Percentiles rank a stretch among this genome's conserved stretches.
Conservation (phyloP, 2,888 invertebrate species). For the Liopterus haemorrhoidalis region DNA sequence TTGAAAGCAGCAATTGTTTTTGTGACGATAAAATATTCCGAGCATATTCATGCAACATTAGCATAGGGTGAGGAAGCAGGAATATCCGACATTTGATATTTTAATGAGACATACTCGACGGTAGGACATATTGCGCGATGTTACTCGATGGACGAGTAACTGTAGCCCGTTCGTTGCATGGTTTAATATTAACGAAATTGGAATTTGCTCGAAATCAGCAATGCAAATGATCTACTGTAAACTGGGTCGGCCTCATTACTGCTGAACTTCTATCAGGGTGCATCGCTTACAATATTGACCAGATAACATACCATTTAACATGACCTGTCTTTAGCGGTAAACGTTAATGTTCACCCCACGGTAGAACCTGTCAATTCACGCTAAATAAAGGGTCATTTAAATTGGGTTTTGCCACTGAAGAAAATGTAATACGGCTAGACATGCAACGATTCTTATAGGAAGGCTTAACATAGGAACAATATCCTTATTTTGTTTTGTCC, state of each 20-base stretch:
- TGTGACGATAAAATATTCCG: no score
- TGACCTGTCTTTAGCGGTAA: not conserved
- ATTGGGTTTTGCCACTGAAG: not conserved
- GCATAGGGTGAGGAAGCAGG: not conserved
- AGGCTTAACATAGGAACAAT: no score
- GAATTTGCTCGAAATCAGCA: conserved; percentile 10
- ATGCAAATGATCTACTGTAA: conserved; percentile 8
- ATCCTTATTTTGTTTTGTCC: no score
- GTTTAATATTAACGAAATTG: conserved; percentile 10
- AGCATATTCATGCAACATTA: not conserved
- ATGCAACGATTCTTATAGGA: no score
- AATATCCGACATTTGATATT: not conserved
- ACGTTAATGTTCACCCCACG: not conserved
- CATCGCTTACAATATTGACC: not conserved
- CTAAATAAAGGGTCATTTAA: not conserved
- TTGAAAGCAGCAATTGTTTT: no score
- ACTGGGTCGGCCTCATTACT: conserved; percentile 1
- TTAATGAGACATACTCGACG: conserved; percentile 9
- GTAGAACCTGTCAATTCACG: not conserved
- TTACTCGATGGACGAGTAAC: not conserved
- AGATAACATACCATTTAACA: no score
- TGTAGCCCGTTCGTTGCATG: not conserved
- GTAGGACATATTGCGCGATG: conserved; percentile 3
- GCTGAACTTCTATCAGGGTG: no score
- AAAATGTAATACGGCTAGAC: no score